Conservation (phyloP, 1,140 invertebrate species). For the Lysiphlebus fabarum region DNA sequence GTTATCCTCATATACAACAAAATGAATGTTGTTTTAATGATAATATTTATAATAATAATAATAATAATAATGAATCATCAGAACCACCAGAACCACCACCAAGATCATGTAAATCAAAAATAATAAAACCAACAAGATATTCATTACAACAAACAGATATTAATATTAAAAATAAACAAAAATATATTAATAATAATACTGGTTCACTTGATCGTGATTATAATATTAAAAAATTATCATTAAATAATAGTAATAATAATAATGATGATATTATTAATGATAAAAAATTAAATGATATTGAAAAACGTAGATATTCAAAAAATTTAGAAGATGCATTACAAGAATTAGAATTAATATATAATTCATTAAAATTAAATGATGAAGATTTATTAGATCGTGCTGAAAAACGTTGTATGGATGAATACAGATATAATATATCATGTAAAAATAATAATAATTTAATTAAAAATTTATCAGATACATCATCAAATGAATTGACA, state of each 20-base stretch:
- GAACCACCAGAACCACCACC: conserved; percentile 10
- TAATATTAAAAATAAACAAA: conserved; percentile 10
- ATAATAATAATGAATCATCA: too few species aligned
- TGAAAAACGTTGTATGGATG: conserved; percentile 67
- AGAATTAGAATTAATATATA: conserved; percentile 86
- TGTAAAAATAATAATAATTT: conserved; percentile 18
- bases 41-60: too few species aligned
- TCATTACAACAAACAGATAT: conserved; percentile 21
- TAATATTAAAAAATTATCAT: background rate
- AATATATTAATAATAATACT: conserved; percentile 16
- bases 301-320: conserved; percentile 60
- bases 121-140: conserved; percentile 10
- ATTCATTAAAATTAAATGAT: conserved; percentile 75
- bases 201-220: conserved; percentile 19
- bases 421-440: conserved; percentile 34
- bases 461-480: conserved; percentile 25
- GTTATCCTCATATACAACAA: too few species aligned
- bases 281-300: background rate
- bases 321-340: conserved; percentile 83
- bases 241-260: conserved; percentile 3
- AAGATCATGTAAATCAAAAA: background rate
- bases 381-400: conserved; percentile 76
- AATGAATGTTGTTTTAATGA: too few species aligned
- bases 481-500: conserved; percentile 28
- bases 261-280: too few species aligned